These are phyloP conservation scores for Porites lobata DNA, from an alignment of 92 coral and sea anemone species.

Conservation along the genomic window DNA sequence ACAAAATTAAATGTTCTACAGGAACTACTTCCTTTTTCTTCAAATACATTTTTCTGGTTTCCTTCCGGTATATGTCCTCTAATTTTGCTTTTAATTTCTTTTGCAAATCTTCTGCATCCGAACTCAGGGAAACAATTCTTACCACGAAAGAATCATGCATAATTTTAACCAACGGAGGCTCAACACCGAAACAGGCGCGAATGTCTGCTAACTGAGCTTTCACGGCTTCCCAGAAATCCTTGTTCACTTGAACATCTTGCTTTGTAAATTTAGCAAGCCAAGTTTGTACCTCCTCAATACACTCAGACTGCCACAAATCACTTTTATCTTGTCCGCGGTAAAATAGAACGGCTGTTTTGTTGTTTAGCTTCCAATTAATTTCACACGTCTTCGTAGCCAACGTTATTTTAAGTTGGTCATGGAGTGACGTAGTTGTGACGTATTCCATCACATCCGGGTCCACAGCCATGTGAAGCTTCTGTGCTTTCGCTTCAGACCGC, in stretches of 20 bases:
- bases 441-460: slow-evolving; percentile 80
- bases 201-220: slow-evolving; percentile 40
- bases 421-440: slow-evolving; percentile 35
- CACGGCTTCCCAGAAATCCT: slow-evolving; percentile 65
- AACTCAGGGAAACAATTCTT: slow-evolving; percentile 54
- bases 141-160: neutral
- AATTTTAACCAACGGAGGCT: slow-evolving; percentile 47
- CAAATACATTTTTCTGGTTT: slow-evolving; percentile 63
- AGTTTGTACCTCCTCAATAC: slow-evolving; percentile 43
- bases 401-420: slow-evolving; percentile 43
- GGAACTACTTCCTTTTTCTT: slow-evolving; percentile 50
- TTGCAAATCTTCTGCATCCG: slow-evolving; percentile 25
- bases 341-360: slow-evolving; percentile 35
- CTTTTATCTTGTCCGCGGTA: slow-evolving; percentile 43
- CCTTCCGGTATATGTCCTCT: slow-evolving; percentile 53
- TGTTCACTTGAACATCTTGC: slow-evolving; percentile 53
- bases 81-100: slow-evolving; percentile 45
- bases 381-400: slow-evolving; percentile 47
- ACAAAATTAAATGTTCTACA: slow-evolving; percentile 66
- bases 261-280: slow-evolving; percentile 31
- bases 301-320: slow-evolving; percentile 47
- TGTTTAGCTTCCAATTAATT: slow-evolving; percentile 46
- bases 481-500: slow-evolving; percentile 16
- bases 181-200: slow-evolving; percentile 54
- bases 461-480: slow-evolving; percentile 64